Percentiles rank a stretch among this genome's conserved stretches.
Evolutionary conservation across 2,797 vertebrate genomes (phyloP).

Genomic region (Staurois parvus): DNA sequence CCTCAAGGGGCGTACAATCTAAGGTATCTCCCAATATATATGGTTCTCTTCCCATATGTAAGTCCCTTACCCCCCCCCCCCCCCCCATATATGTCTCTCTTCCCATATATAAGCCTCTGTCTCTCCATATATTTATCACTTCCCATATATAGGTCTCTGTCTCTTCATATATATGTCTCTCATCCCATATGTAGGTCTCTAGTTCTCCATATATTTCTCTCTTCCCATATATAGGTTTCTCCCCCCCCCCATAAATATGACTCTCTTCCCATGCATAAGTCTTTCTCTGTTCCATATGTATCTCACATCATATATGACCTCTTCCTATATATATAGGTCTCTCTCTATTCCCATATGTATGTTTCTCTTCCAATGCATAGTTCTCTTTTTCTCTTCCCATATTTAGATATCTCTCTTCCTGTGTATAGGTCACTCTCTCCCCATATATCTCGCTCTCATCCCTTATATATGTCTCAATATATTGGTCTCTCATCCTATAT

Average conservation of each 20-base stretch:
- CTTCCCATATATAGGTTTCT: neutral
- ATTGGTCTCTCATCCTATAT: neutral
- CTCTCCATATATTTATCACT: neutral
- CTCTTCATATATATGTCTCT: neutral
- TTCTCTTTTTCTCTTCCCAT: neutral
- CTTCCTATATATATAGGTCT: too few species aligned
- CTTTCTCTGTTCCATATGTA: neutral
- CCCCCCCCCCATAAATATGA: neutral
- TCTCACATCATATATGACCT: too few species aligned
- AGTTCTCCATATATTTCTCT: neutral
- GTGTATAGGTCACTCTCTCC: neutral
- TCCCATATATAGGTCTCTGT: neutral
- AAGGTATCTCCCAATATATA: too few species aligned
- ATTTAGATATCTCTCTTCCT: neutral
- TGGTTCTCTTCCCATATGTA: neutral
- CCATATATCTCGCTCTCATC: neutral
- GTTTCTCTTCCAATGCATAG: neutral
- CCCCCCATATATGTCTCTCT: neutral
- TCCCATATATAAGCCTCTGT: neutral
- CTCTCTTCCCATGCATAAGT: neutral
- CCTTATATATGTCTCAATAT: neutral
- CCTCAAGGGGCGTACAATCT: too few species aligned
- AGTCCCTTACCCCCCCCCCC: too few species aligned
- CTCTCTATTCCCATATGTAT: neutral
- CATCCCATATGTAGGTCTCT: neutral